These are phyloP conservation scores for Pseudochirops corinnae DNA, from an alignment of 2,797 vertebrate genomes.

Conservation along the genomic window DNA sequence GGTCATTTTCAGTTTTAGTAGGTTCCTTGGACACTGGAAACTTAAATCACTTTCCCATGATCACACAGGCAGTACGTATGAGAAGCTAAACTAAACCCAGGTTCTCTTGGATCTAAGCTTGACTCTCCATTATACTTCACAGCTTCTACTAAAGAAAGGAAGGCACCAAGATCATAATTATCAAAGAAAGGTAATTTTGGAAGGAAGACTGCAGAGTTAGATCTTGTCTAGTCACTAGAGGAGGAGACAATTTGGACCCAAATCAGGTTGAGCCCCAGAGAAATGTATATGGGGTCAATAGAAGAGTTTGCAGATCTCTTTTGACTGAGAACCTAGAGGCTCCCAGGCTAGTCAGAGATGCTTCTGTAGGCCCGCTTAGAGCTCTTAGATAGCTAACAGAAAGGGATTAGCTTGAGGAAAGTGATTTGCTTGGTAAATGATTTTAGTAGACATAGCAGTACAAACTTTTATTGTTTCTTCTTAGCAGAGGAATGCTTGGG, in stretches of 20 bases:
- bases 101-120: not conserved
- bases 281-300: not conserved
- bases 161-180: not conserved
- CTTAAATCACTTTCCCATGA: not conserved
- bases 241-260: not conserved
- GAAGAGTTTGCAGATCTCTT: not conserved
- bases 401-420: not conserved
- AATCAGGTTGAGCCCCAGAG: not conserved
- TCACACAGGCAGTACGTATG: not conserved
- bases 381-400: not conserved
- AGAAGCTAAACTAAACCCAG: not conserved
- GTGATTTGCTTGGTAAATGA: slow-evolving; percentile 4
- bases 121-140: not conserved
- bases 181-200: not conserved
- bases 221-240: not conserved
- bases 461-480: not conserved
- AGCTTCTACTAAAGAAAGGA: not conserved
- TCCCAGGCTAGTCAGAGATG: not conserved
- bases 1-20: not conserved
- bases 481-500: not conserved
- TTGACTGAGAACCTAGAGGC: not conserved
- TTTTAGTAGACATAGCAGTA: not conserved
- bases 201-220: not conserved
- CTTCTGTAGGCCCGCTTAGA: not conserved
- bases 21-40: not conserved